Evolutionary conservation across 2,888 invertebrate genomes (phyloP).

Genomic region (Stenichneumon culpator): DNA sequence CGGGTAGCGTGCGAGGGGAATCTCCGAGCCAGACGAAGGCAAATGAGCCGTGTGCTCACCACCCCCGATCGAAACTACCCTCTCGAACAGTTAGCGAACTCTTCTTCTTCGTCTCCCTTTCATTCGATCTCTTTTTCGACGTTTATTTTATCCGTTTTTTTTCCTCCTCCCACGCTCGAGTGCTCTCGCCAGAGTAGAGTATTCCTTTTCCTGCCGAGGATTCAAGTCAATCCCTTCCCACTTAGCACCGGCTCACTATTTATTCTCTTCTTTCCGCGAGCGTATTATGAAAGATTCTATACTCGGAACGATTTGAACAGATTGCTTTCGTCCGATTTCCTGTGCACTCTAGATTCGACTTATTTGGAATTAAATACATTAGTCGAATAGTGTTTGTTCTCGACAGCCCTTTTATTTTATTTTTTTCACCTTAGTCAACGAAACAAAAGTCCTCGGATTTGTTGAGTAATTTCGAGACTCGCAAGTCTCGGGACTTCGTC

Average conservation of each 20-base stretch:
- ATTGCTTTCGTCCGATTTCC: neutral
- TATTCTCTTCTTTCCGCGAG: slow-evolving; percentile 24
- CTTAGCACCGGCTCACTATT: slow-evolving; percentile 37
- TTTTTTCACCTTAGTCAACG: neutral
- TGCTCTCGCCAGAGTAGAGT: slow-evolving; percentile 37
- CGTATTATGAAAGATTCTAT: slow-evolving; percentile 15
- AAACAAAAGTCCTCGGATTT: neutral
- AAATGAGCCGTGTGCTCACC: slow-evolving; percentile 55
- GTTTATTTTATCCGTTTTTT: slow-evolving; percentile 42
- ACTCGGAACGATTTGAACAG: neutral
- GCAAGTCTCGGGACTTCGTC: neutral
- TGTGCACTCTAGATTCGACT: neutral
- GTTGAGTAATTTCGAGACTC: neutral
- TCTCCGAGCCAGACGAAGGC: slow-evolving; percentile 42
- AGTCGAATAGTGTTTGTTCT: neutral
- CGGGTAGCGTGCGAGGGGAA: slow-evolving; percentile 21
- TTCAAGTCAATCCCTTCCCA: slow-evolving; percentile 37
- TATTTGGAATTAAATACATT: neutral
- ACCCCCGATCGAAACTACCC: slow-evolving; percentile 53
- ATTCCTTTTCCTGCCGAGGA: slow-evolving; percentile 48
- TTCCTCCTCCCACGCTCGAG: slow-evolving; percentile 19
- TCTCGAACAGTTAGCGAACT: slow-evolving; percentile 61
- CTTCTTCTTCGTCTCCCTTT: slow-evolving; percentile 43
- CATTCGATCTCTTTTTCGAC: slow-evolving; percentile 33
- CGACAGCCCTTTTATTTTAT: neutral